Evolutionary conservation across 2,888 invertebrate species (phyloP), one percentile per base, ranked within the genome.

Genomic region (Pyrocoelia pectoralis): DNA sequence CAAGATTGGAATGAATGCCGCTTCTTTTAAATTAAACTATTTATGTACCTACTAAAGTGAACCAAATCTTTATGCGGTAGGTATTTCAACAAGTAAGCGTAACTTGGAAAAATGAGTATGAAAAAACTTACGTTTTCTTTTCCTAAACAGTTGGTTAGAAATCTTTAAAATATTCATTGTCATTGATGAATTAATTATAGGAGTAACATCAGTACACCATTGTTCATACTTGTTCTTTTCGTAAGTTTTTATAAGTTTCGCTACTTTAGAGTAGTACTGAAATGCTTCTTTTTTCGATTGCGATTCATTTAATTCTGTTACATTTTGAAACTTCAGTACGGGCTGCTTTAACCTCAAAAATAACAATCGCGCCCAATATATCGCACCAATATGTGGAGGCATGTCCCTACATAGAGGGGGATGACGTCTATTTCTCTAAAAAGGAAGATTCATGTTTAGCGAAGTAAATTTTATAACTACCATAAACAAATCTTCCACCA

Each of bases 281-380:
- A 94, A 92, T 0, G 93, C 91, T 79, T 89, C 87, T 65, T 89
- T 86, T 73, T 91, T 94, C 54, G 90, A 81, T 40, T 89, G 89
- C 72, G 90, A 91, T 38, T 89, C 83, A 73, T 91, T 89, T 65
- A 94, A 80, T 73, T 93, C 90, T 19, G 88, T 85, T 75, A 92
- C 89, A 74, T 88, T 86, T 77, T 92, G 89, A 73, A 95, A 95
- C 59, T 87, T 88, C 73, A 95, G 82, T 17, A 95, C 89, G 0
- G 95, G 90, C 67, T 86, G 87, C 77, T 94, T 95, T 72, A 97
- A 85, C 69, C 89, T 88, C 70, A 89, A 87, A 74, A 93, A 92
- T 13, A 96, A 82, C 56, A 91, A 86, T 46, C 93, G 85, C 10
- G 90, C 90, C 96, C 96, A 97, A 78, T 89, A 91, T 67, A 97